phyloP scores from a whole-genome alignment of 1,140 invertebrate genomes.

The Nebria ingens region DNA sequence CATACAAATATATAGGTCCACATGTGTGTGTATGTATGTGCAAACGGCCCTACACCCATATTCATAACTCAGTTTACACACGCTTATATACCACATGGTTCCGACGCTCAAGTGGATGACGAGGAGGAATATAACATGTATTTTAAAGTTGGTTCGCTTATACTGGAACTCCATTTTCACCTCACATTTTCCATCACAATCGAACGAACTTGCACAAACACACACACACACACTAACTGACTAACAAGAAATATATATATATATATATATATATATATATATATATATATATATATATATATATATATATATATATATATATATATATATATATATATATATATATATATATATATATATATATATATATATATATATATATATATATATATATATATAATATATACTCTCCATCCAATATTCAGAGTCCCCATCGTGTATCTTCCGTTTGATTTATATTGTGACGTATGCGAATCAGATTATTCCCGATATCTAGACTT shows the following conservation, averaged over 20 bases:
- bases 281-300: no score
- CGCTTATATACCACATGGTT: not conserved
- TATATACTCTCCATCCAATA: not conserved
- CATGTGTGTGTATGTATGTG: not conserved
- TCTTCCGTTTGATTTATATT: constrained; percentile 4
- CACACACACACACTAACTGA: no score
- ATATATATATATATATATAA: no score
- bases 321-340: no score
- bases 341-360: no score
- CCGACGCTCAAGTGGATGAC: not conserved
- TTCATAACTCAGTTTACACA: no score
- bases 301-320: no score
- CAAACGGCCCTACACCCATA: not conserved
- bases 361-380: no score
- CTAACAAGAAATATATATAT: no score
- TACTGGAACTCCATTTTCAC: not conserved
- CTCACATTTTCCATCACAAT: constrained; percentile 1
- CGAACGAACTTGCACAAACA: not conserved
- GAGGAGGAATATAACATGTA: not conserved
- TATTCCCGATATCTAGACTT: no score
- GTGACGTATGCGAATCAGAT: not conserved
- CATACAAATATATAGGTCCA: no score
- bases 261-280: no score
- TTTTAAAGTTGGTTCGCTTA: not conserved
- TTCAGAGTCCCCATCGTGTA: not conserved